phyloP scores from a whole-genome alignment of 2,113 vertebrate genomes.

The Etheostoma cragini region DNA sequence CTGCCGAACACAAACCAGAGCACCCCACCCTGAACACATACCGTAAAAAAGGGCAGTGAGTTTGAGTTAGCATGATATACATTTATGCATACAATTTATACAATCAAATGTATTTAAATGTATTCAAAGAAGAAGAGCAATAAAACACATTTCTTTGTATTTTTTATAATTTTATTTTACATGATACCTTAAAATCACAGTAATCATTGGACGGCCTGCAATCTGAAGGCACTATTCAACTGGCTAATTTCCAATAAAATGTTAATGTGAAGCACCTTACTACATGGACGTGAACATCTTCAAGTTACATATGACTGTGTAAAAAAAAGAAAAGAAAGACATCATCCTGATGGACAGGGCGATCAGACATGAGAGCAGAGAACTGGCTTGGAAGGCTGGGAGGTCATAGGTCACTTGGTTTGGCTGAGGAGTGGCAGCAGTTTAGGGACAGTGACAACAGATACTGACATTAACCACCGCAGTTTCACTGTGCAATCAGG shows the following conservation, averaged over 20 bases:
- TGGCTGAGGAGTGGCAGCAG: constrained; percentile 67
- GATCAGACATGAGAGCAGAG: constrained; percentile 32
- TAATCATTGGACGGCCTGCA: constrained; percentile 28
- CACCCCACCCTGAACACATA: constrained; percentile 13
- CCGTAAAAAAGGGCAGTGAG: neutral
- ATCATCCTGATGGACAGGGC: constrained; percentile 9
- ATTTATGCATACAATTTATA: neutral
- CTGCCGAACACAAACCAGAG: constrained; percentile 20
- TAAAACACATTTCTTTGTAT: neutral
- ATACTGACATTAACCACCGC: constrained; percentile 34
- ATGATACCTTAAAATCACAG: constrained; percentile 50
- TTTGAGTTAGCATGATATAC: constrained; percentile 7
- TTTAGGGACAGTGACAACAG: constrained; percentile 39
- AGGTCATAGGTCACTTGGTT: constrained; percentile 70
- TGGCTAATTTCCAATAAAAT: constrained; percentile 5
- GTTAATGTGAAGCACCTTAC: constrained; percentile 25
- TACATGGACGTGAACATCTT: constrained; percentile 26
- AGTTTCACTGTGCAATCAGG: constrained; percentile 42
- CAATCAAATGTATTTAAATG: neutral
- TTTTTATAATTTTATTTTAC: constrained; percentile 45
- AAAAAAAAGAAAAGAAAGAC: constrained; percentile 42
- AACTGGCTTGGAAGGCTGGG: constrained; percentile 42
- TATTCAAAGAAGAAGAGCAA: neutral
- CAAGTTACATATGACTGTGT: constrained; percentile 31
- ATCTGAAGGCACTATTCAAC: constrained; percentile 52